Conservation (phyloP, 2,888 invertebrate species). For the Formica aserva region DNA sequence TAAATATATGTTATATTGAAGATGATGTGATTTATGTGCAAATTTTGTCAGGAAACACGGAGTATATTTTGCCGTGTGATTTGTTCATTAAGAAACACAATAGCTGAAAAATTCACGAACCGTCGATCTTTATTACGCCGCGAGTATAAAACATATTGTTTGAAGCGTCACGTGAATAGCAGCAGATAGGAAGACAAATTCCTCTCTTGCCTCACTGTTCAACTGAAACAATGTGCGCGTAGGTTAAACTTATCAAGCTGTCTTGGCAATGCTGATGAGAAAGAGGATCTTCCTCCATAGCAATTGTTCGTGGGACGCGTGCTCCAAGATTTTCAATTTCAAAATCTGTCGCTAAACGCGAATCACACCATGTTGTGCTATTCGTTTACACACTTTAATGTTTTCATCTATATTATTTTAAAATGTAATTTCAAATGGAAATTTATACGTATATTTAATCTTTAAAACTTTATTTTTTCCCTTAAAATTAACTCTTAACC, state of each 20-base stretch:
- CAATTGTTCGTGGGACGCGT: constrained; percentile 18
- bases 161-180: constrained; percentile 23
- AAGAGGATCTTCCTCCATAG: constrained; percentile 56
- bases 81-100: constrained; percentile 13
- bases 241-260: constrained; percentile 67
- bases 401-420: neutral
- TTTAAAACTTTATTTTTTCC: neutral
- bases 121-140: constrained; percentile 21
- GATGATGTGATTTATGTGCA: constrained; percentile 15
- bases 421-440: neutral
- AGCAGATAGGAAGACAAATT: constrained; percentile 54
- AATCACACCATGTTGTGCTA: neutral
- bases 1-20: neutral
- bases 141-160: constrained; percentile 26
- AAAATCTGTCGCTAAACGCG: constrained; percentile 8
- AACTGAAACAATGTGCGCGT: constrained; percentile 68
- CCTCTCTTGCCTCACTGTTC: constrained; percentile 56
- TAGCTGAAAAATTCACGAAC: constrained; percentile 4
- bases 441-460: neutral
- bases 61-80: neutral
- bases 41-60: neutral
- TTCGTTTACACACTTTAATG: neutral
- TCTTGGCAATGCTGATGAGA: constrained; percentile 56
- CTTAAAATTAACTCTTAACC: neutral
- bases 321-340: constrained; percentile 15